Percentiles rank a stretch among this genome's conserved stretches.
Conservation (phyloP, 2,888 invertebrate species). For the Eristalis intricaria region DNA sequence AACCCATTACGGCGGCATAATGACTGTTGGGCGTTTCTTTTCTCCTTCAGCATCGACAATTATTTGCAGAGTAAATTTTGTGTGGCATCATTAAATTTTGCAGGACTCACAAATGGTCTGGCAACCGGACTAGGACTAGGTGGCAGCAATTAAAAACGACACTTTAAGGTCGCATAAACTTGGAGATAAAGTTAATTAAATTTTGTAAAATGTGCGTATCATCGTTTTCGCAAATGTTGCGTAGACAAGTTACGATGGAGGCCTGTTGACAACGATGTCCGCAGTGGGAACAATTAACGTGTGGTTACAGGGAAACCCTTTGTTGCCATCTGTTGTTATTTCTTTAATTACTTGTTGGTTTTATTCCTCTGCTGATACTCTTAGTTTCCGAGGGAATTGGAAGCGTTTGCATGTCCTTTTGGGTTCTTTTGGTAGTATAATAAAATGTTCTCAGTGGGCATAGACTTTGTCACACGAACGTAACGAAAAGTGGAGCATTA, state of each 20-base stretch:
- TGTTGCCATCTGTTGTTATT: conserved; percentile 29
- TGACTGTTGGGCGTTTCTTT: neutral
- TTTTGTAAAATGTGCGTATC: conserved; percentile 43
- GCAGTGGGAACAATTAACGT: neutral
- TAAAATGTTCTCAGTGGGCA: neutral
- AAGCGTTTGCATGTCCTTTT: neutral
- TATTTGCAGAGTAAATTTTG: conserved; percentile 33
- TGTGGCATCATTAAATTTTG: conserved; percentile 37
- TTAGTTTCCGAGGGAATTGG: neutral
- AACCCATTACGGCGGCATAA: conserved; percentile 18
- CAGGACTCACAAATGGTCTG: neutral
- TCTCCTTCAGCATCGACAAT: conserved; percentile 10
- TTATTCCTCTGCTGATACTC: neutral
- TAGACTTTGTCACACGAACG: neutral
- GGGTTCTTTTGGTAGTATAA: neutral
- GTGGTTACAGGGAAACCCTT: neutral
- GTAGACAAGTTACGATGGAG: conserved; percentile 20
- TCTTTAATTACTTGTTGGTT: conserved; percentile 27
- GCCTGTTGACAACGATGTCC: neutral
- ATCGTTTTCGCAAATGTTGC: conserved; percentile 40
- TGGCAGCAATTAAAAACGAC: conserved; percentile 29
- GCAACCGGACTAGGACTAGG: conserved; percentile 20
- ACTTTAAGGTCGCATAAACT: conserved; percentile 36
- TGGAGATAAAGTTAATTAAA: conserved; percentile 40
- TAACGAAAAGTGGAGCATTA: neutral